Conservation (phyloP, 2,797 vertebrate species). For the Pseudomugil tenellus region DNA sequence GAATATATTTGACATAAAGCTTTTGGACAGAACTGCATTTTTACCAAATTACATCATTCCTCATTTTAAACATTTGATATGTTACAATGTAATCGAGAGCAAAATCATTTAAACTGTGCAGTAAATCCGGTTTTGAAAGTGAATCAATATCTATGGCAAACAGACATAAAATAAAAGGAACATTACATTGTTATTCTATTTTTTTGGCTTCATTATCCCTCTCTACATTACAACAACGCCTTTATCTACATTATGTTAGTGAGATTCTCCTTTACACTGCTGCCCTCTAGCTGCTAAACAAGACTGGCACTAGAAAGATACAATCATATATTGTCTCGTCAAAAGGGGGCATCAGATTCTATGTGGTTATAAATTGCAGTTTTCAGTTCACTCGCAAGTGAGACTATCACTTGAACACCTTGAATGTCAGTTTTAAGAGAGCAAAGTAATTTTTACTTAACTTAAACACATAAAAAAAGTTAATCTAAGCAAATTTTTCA, state of each 20-base stretch:
- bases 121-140: too few relatives aligned
- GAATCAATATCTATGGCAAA: too few relatives aligned
- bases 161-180: too few relatives aligned
- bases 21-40: too few relatives aligned
- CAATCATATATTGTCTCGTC: constrained; percentile 22
- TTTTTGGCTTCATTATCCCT: too few relatives aligned
- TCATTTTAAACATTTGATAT: not conserved
- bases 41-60: too few relatives aligned
- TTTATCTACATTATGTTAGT: not conserved
- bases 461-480: not conserved
- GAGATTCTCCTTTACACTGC: not conserved
- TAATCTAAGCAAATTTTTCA: not conserved
- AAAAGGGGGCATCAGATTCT: constrained; percentile 60
- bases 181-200: too few relatives aligned
- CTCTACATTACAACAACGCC: too few relatives aligned
- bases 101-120: too few relatives aligned
- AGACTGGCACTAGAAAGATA: constrained; percentile 1
- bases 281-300: constrained; percentile 88
- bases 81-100: not conserved
- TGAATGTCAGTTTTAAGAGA: not conserved
- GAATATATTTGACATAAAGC: too few relatives aligned
- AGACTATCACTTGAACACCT: not conserved
- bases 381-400: not conserved
- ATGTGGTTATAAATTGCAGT: not conserved
- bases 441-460: not conserved